A percentile compares a stretch with the other conserved stretches of the same genome.
Evolutionary conservation across 2,113 vertebrate genomes (phyloP).

Genomic region (Stegostoma tigrinum): DNA sequence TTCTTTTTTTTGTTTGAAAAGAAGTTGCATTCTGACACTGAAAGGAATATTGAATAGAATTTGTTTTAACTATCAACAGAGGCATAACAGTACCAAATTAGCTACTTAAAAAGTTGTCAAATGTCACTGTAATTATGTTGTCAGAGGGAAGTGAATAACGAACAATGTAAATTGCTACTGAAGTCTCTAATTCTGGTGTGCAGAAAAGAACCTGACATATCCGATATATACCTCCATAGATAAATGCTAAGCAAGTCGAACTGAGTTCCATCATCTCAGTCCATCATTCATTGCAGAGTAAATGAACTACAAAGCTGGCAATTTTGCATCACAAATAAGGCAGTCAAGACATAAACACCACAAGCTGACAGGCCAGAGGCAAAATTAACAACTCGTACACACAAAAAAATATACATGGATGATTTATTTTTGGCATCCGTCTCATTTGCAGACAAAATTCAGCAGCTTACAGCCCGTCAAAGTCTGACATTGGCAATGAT

Average conservation of each 20-base stretch:
- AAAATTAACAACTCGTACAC: slow-evolving; percentile 8
- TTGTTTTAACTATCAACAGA: slow-evolving; percentile 32
- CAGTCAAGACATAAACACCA: not conserved
- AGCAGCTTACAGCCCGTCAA: slow-evolving; percentile 7
- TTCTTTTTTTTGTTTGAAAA: not conserved
- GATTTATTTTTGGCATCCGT: not conserved
- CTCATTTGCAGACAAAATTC: slow-evolving; percentile 24
- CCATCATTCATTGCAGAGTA: not conserved
- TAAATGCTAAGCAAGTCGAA: not conserved
- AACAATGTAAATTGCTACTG: slow-evolving; percentile 13
- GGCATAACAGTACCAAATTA: not conserved
- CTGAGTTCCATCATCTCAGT: slow-evolving; percentile 7
- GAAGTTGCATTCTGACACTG: not conserved
- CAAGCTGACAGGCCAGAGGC: slow-evolving; percentile 10
- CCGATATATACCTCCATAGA: not conserved
- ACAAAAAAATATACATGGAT: slow-evolving; percentile 15
- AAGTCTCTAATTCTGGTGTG: not conserved
- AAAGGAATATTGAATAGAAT: not conserved
- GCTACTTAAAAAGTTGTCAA: slow-evolving; percentile 7
- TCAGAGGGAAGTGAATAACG: slow-evolving; percentile 19
- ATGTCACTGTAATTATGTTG: slow-evolving; percentile 12
- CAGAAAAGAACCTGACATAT: not conserved
- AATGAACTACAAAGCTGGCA: slow-evolving; percentile 27
- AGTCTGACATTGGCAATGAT: slow-evolving; percentile 8
- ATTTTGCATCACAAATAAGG: slow-evolving; percentile 27